phyloP scores from a whole-genome alignment of 2,888 invertebrate species.

The Nematopogon swammerdamellus region DNA sequence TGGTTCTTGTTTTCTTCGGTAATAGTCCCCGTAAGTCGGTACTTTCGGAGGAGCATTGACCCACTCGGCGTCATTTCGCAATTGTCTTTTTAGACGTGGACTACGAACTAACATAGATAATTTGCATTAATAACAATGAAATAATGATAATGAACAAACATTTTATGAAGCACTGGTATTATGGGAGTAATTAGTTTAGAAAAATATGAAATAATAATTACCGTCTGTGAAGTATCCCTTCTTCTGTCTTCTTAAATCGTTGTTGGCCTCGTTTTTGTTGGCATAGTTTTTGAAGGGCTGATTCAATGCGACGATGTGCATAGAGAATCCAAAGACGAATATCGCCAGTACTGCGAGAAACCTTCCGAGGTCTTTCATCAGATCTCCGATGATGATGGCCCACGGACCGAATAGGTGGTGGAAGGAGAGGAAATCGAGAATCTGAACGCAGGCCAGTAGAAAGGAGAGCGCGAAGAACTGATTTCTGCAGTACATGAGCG shows the following conservation, averaged over 20 bases:
- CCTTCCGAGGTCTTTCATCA: constrained; percentile 91
- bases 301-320: constrained; percentile 94
- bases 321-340: constrained; percentile 98
- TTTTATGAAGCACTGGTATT: no score
- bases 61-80: constrained; percentile 34
- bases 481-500: constrained; percentile 91
- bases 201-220: constrained; percentile 33
- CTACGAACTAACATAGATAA: constrained; percentile 27
- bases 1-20: constrained; percentile 63
- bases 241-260: constrained; percentile 36
- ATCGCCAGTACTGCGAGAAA: constrained; percentile 97
- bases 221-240: constrained; percentile 70
- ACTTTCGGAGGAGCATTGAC: constrained; percentile 18
- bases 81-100: constrained; percentile 43
- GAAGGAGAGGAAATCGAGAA: constrained; percentile 96
- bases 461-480: constrained; percentile 95
- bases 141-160: background rate
- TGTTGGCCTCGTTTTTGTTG: constrained; percentile 52
- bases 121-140: constrained; percentile 6
- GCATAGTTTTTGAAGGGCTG: constrained; percentile 80
- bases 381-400: constrained; percentile 98
- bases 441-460: constrained; percentile 94
- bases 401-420: constrained; percentile 99
- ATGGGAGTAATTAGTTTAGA: no score
- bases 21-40: constrained; percentile 38